phyloP scores from a whole-genome alignment of 2,888 invertebrate genomes.

The Onthophagus sagittarius region DNA sequence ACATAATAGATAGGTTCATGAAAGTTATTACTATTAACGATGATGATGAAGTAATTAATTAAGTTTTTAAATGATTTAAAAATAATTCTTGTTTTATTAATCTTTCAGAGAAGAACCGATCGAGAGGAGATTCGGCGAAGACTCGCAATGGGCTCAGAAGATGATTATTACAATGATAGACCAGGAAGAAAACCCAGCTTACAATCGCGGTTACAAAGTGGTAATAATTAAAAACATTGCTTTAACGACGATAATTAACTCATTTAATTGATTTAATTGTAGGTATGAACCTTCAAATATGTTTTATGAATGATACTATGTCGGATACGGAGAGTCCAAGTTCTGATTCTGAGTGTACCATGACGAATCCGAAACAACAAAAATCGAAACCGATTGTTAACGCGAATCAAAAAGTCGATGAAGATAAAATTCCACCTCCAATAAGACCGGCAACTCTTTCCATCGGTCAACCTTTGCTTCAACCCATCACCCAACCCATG shows the following conservation, averaged over 20 bases:
- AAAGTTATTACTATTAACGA: constrained; percentile 54
- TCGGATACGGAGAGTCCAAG: constrained; percentile 78
- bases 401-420: not conserved
- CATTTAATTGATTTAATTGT: not conserved
- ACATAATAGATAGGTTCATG: constrained; percentile 56
- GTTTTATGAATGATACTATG: constrained; percentile 91
- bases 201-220: constrained; percentile 82
- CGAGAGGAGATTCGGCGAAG: constrained; percentile 87
- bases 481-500: constrained; percentile 47
- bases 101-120: constrained; percentile 79
- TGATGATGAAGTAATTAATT: constrained; percentile 36
- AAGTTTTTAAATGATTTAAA: not conserved
- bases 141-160: constrained; percentile 80
- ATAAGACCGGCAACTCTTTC: constrained; percentile 43
- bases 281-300: constrained; percentile 93
- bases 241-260: not conserved
- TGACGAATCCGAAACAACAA: constrained; percentile 44
- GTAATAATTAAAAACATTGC: constrained; percentile 48
- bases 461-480: constrained; percentile 50
- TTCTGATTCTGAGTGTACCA: constrained; percentile 64
- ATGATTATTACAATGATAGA: constrained; percentile 67
- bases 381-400: constrained; percentile 34
- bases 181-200: constrained; percentile 81
- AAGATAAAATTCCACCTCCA: constrained; percentile 29
- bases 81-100: not conserved